A percentile compares a stretch with the other conserved stretches of the same genome.
These are phyloP conservation scores for Pterostichus madidus DNA, from an alignment of 2,888 invertebrate genomes.

Conservation along the genomic window DNA sequence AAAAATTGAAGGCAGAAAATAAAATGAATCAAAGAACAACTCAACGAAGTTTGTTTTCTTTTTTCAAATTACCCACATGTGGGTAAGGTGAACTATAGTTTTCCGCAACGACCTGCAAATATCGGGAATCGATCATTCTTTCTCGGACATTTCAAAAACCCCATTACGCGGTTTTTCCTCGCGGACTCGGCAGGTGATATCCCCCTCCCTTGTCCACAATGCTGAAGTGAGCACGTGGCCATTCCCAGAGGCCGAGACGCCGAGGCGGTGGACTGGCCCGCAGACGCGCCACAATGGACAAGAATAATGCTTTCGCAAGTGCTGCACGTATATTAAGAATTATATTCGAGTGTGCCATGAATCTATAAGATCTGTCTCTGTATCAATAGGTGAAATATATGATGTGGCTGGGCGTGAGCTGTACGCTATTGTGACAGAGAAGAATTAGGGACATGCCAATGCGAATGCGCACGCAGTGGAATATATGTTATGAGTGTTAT, in stretches of 20 bases:
- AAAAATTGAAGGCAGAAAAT: constrained; percentile 58
- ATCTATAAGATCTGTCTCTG: constrained; percentile 55
- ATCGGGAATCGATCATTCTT: constrained; percentile 63
- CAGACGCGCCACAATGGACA: constrained; percentile 26
- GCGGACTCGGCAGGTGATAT: constrained; percentile 48
- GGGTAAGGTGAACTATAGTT: constrained; percentile 50
- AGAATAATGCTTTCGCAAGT: constrained; percentile 52
- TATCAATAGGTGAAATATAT: constrained; percentile 53
- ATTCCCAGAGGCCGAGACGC: constrained; percentile 1
- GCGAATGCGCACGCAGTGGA: not conserved
- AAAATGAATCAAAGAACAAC: constrained; percentile 58
- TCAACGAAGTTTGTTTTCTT: constrained; percentile 38
- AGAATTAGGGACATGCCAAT: constrained; percentile 6
- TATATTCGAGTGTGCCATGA: constrained; percentile 52
- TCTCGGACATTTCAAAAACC: constrained; percentile 63
- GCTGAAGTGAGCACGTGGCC: constrained; percentile 16
- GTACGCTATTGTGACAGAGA: constrained; percentile 42
- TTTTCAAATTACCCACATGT: constrained; percentile 51
- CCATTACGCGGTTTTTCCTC: constrained; percentile 57
- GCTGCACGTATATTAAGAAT: constrained; percentile 53
- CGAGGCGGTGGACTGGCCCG: not conserved
- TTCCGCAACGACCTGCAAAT: constrained; percentile 22
- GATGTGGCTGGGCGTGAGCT: constrained; percentile 2
- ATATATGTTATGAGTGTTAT: constrained; percentile 28
- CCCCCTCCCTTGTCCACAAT: not conserved